These are phyloP conservation scores for Salminus brasiliensis DNA, from an alignment of 2,113 vertebrate genomes.

Conservation along the genomic window DNA sequence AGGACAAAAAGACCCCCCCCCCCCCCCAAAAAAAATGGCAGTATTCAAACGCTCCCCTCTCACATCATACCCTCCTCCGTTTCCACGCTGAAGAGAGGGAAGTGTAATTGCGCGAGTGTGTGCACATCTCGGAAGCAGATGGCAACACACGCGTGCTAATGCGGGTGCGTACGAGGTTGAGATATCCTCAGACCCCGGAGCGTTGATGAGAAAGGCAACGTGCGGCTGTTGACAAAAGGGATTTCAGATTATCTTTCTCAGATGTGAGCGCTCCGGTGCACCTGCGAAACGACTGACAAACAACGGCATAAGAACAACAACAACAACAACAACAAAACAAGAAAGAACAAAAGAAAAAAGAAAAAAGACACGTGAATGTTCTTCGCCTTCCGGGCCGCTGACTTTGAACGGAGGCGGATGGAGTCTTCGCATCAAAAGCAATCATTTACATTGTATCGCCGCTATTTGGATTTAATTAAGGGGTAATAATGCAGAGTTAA, in stretches of 20 bases:
- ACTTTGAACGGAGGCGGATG: constrained; percentile 42
- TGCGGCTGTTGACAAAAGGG: constrained; percentile 43
- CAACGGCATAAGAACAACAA: too few species aligned
- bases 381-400: constrained; percentile 39
- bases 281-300: constrained; percentile 40
- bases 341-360: not conserved
- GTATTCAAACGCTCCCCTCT: constrained; percentile 24
- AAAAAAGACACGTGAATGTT: constrained; percentile 7
- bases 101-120: not conserved
- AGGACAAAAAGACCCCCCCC: constrained; percentile 46
- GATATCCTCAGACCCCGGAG: constrained; percentile 42
- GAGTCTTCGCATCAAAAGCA: constrained; percentile 45
- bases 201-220: constrained; percentile 4
- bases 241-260: constrained; percentile 45
- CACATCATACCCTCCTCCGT: constrained; percentile 28
- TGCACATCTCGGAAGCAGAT: constrained; percentile 41
- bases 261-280: constrained; percentile 3
- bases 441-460: constrained; percentile 48
- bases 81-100: not conserved
- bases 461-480: constrained; percentile 55
- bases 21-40: constrained; percentile 31
- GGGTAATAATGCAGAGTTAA: constrained; percentile 50
- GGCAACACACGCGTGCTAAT: constrained; percentile 21
- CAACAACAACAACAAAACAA: too few species aligned
- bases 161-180: constrained; percentile 20